These are phyloP conservation scores for Hippocampus comes DNA, from an alignment of 2,113 vertebrate genomes.

Conservation along the genomic window DNA sequence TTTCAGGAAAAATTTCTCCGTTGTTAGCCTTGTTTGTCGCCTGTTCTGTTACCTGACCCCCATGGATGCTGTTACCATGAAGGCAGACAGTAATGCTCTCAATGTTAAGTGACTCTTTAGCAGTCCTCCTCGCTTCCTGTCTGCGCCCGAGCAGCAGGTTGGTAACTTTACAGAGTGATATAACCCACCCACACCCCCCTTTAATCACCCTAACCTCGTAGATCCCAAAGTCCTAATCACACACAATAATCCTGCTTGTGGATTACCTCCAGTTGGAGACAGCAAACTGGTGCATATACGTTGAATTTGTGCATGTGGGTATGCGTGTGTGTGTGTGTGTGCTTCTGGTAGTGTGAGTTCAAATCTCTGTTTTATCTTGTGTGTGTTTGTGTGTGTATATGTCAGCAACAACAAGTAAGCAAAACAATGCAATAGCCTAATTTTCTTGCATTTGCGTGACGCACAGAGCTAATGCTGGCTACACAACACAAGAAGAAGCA, in stretches of 20 bases:
- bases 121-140: background rate
- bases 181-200: background rate
- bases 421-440: no score
- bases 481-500: no score
- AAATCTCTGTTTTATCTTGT: background rate
- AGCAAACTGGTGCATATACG: background rate
- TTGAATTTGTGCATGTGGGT: background rate
- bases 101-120: background rate
- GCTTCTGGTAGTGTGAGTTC: slow-evolving; percentile 6
- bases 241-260: slow-evolving; percentile 4
- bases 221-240: slow-evolving; percentile 1
- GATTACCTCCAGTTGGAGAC: background rate
- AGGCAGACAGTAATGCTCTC: background rate
- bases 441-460: no score
- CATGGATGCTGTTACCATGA: background rate
- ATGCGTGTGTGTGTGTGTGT: background rate
- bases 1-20: no score
- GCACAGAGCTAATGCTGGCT: no score
- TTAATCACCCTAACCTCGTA: slow-evolving; percentile 1
- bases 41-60: background rate
- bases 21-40: no score
- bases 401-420: no score
- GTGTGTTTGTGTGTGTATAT: background rate
- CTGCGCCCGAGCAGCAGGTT: background rate
- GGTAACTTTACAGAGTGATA: background rate